Percentiles rank a stretch among this genome's conserved stretches.
Evolutionary conservation across 1,140 invertebrate genomes (phyloP).

Genomic region (Archivesica marissinica): DNA sequence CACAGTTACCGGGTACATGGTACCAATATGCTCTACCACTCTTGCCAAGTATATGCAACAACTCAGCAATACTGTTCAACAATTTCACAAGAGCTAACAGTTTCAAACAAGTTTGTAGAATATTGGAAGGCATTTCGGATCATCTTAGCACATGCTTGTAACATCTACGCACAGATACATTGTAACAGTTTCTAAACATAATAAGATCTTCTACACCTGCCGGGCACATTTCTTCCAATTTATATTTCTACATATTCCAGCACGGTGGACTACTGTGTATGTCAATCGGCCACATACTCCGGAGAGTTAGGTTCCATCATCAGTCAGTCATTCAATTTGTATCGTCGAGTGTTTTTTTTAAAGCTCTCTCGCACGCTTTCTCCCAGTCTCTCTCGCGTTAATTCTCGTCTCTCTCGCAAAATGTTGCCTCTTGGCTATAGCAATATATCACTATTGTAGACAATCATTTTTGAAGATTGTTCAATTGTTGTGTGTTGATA

Average conservation of each 20-base stretch:
- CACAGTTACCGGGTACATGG: no score
- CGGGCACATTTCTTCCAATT: background rate
- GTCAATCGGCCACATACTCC: background rate
- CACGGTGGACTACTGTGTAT: background rate
- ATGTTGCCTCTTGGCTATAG: background rate
- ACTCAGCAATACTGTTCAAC: no score
- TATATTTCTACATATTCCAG: background rate
- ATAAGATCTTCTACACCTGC: background rate
- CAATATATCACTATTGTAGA: slow-evolving; percentile 28
- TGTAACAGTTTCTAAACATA: background rate
- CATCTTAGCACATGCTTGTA: no score
- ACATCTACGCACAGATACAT: no score
- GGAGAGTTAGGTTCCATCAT: background rate
- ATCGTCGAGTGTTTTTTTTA: slow-evolving; percentile 26
- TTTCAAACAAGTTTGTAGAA: no score
- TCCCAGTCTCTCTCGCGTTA: background rate
- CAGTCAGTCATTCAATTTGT: background rate
- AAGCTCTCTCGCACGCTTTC: background rate
- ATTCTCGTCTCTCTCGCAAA: slow-evolving; percentile 21
- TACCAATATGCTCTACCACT: no score
- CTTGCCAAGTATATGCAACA: no score
- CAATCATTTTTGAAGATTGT: slow-evolving; percentile 4
- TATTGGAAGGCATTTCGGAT: no score
- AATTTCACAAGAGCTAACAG: no score
- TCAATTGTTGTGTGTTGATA: slow-evolving; percentile 21